Evolutionary conservation across 2,888 invertebrate species (phyloP).

Genomic region (Erannis defoliaria): DNA sequence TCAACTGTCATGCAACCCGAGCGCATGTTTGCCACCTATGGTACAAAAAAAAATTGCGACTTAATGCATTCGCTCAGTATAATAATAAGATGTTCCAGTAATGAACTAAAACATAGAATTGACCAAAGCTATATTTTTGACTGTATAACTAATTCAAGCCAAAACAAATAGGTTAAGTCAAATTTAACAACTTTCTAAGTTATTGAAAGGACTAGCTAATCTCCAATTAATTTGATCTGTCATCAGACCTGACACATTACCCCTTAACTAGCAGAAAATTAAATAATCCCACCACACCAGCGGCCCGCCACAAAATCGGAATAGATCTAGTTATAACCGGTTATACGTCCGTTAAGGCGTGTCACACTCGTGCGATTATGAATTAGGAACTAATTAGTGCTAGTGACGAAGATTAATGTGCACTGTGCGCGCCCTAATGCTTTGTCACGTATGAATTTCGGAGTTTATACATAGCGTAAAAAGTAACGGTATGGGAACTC

Average conservation of each 20-base stretch:
- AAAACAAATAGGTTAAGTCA: neutral
- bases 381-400: slow-evolving; percentile 62
- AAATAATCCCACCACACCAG: slow-evolving; percentile 1
- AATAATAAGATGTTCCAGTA: too few species aligned
- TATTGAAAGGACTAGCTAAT: too few species aligned
- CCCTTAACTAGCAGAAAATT: neutral
- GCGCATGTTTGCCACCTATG: too few species aligned
- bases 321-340: slow-evolving; percentile 18
- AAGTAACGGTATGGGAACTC: neutral
- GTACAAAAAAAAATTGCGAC: too few species aligned
- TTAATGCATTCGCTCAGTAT: too few species aligned
- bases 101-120: too few species aligned
- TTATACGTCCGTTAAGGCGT: slow-evolving; percentile 25
- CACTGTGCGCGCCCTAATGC: slow-evolving; percentile 52
- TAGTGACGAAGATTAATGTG: slow-evolving; percentile 61
- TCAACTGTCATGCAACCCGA: too few species aligned
- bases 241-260: neutral
- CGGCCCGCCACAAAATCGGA: slow-evolving; percentile 17
- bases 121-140: too few species aligned
- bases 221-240: neutral
- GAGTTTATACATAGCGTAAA: slow-evolving; percentile 10
- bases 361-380: slow-evolving; percentile 53
- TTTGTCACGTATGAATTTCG: slow-evolving; percentile 42
- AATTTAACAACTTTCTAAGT: neutral
- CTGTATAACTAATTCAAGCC: too few species aligned